Conservation (phyloP, 2,888 invertebrate genomes). For the Synergus gifuensis region DNA sequence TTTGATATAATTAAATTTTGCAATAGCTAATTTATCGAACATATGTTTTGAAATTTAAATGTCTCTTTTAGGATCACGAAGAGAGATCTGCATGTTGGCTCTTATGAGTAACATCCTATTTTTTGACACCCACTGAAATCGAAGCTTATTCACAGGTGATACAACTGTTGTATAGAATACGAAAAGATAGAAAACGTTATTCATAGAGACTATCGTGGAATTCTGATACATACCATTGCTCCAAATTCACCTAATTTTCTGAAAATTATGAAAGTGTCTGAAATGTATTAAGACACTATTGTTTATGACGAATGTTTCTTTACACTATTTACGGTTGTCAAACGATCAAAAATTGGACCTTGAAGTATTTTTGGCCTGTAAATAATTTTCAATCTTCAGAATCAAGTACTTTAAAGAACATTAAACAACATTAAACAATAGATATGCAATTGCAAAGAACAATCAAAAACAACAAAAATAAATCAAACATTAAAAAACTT, state of each 20-base stretch:
- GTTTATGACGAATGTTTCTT: not conserved
- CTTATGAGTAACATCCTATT: constrained; percentile 10
- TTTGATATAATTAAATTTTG: too few species aligned
- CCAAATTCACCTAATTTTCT: not conserved
- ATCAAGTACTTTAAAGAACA: not conserved
- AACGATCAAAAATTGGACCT: too few species aligned
- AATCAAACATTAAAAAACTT: too few species aligned
- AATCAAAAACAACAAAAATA: too few species aligned
- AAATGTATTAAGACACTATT: not conserved
- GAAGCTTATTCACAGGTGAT: constrained; percentile 9
- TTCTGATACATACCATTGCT: constrained; percentile 3
- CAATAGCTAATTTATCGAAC: too few species aligned
- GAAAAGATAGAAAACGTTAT: not conserved
- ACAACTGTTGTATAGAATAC: not conserved
- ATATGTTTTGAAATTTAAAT: not conserved
- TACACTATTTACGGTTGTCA: not conserved
- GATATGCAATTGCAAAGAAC: too few species aligned
- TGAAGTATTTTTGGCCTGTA: not conserved
- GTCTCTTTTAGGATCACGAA: not conserved
- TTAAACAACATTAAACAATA: too few species aligned
- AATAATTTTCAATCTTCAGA: not conserved
- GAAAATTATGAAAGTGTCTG: not conserved
- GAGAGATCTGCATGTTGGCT: not conserved
- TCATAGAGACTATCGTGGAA: not conserved
- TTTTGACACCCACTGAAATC: constrained; percentile 14